Evolutionary conservation across 2,888 invertebrate species (phyloP).

Genomic region (Xylota segnis): DNA sequence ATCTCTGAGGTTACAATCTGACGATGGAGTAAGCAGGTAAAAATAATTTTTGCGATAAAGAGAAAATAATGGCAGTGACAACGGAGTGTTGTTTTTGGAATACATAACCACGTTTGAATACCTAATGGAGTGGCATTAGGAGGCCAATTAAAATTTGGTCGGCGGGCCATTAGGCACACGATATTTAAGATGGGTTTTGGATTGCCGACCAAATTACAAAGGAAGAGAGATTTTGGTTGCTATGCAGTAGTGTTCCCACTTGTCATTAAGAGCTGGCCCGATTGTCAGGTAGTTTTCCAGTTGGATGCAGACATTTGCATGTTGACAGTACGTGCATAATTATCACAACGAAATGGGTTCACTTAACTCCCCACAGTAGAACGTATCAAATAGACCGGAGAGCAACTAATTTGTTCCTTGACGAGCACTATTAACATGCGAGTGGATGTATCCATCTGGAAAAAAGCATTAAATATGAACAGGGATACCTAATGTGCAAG

Average conservation of each 20-base stretch:
- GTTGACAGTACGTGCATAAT: neutral
- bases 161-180: conserved; percentile 1
- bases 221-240: neutral
- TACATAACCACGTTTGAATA: conserved; percentile 50
- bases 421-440: neutral
- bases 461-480: neutral
- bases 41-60: conserved; percentile 29
- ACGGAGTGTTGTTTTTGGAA: conserved; percentile 62
- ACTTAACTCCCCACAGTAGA: neutral
- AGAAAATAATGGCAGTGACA: conserved; percentile 60
- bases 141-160: conserved; percentile 26
- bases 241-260: conserved; percentile 8
- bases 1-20: conserved; percentile 26
- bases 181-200: neutral
- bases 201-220: conserved; percentile 11
- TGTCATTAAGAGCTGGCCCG: neutral
- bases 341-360: neutral
- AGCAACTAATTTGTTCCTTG: neutral
- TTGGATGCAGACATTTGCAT: conserved; percentile 14
- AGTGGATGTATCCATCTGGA: neutral
- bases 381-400: neutral
- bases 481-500: neutral
- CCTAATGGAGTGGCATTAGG: conserved; percentile 45
- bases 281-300: conserved; percentile 2
- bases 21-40: conserved; percentile 68